Evolutionary conservation across 2,888 invertebrate genomes (phyloP), one percentile per base, ranked within the genome.

Genomic region (Xanthostigma xanthostigma): DNA sequence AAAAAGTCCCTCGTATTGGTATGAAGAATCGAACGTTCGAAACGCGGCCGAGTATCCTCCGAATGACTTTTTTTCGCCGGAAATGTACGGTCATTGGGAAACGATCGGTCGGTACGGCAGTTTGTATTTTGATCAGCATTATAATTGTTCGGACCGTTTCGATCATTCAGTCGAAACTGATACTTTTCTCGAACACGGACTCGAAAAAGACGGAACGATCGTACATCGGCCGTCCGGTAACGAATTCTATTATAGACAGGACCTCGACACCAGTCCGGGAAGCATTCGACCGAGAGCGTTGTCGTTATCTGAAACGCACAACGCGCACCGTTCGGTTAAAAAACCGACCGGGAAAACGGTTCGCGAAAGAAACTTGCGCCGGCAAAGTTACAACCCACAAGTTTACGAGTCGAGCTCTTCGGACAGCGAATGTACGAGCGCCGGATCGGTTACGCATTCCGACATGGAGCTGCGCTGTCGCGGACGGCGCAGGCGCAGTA

Each of bases 371-470:
- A 76, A 75, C 40, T 60, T 69, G 10, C 61, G 72, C 6, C 64
- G 76, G 10, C 67, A 75, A 53, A 75, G 75, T 53, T 76, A 76
- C 57, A 76, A 76, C 63, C 76, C 76, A 27, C 70, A 71, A 57
- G 71, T 70, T 8, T 64, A 71, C 49, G 72, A 72, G 54, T 70
- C 71, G 33, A 72, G 72, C 50, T 73, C 74, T 38, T 72, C 72
- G 49, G 68, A 66, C 17, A 71, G 67, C 52, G 74, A 73, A 53
- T 70, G 69, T 49, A 60, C 64, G 43, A 67, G 67, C 50, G 55
- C 64, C 9, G 66, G 68, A 11, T 67, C 67, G 9, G 67, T 64
- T 1, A 49, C 50, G 36, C 53, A 53, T 46, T 53, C 53, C 2
- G 68, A 68, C 57, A 60, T 67, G 41, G 67, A 67, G 53, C 64